Conservation (phyloP, 2,113 vertebrate species). For the Naja naja region DNA sequence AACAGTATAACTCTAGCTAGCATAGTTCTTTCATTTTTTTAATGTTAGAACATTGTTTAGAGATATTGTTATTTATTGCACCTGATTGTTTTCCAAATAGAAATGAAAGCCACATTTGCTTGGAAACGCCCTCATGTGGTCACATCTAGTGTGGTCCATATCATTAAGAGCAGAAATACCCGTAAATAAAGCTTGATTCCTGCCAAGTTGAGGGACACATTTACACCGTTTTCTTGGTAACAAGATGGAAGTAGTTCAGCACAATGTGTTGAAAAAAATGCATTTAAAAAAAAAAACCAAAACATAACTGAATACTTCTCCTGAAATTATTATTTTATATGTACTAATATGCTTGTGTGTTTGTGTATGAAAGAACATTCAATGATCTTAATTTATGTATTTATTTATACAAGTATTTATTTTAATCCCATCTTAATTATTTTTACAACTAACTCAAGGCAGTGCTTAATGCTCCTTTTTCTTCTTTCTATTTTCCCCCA, state of each 20-base stretch:
- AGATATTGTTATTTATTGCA: background rate
- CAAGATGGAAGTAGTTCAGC: background rate
- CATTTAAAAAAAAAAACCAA: background rate
- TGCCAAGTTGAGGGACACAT: background rate
- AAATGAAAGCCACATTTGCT: background rate
- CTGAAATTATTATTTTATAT: background rate
- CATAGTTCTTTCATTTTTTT: background rate
- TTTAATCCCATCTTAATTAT: background rate
- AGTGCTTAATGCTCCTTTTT: background rate
- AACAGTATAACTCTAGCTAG: background rate
- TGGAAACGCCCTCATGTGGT: background rate
- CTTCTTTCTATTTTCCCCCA: background rate
- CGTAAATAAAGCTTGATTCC: background rate
- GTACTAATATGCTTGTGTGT: background rate
- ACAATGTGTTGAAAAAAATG: background rate
- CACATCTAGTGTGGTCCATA: background rate
- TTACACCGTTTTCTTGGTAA: background rate
- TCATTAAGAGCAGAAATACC: background rate
- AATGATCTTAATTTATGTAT: background rate
- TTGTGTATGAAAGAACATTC: background rate
- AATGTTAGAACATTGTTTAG: background rate
- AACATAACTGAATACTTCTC: background rate
- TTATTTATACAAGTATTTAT: too few relatives aligned
- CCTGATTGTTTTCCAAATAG: background rate
- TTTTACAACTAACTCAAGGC: background rate